These are phyloP conservation scores for Cacatua alba DNA, from an alignment of 2,113 vertebrate genomes.

Conservation along the genomic window DNA sequence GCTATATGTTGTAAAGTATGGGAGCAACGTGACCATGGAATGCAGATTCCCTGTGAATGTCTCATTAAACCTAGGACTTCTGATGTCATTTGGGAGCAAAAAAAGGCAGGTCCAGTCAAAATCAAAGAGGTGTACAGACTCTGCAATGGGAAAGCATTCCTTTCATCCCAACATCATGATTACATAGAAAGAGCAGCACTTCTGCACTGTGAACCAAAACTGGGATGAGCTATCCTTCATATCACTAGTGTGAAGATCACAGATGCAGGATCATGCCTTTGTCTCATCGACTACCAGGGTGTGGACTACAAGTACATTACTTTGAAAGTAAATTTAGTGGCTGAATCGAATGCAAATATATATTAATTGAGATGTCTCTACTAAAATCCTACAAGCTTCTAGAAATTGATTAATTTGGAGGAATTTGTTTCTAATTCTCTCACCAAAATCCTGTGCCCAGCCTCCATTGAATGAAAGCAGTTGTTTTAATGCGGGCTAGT, in stretches of 20 bases:
- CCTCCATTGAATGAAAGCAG: background rate
- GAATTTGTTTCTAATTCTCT: background rate
- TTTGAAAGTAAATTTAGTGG: constrained; percentile 81
- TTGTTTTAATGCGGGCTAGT: background rate
- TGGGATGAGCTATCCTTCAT: constrained; percentile 76
- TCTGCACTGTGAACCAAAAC: constrained; percentile 67
- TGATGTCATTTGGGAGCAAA: constrained; percentile 80
- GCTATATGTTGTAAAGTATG: constrained; percentile 69
- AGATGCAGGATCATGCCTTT: constrained; percentile 83
- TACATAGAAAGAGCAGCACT: constrained; percentile 73
- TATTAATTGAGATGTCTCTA: background rate
- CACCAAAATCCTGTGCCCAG: background rate
- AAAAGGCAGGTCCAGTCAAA: background rate
- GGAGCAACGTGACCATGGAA: constrained; percentile 76
- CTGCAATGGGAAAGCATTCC: constrained; percentile 12
- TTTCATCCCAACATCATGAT: background rate
- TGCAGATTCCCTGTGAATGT: constrained; percentile 77
- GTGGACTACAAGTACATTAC: constrained; percentile 82
- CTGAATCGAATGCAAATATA: background rate
- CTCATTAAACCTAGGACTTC: background rate
- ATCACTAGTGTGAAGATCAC: constrained; percentile 73
- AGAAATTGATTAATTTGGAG: background rate
- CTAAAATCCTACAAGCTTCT: background rate
- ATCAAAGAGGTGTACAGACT: constrained; percentile 69
- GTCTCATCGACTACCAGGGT: constrained; percentile 73